These are phyloP conservation scores for Strix aluco DNA, from an alignment of 2,113 vertebrate species.

Conservation along the genomic window DNA sequence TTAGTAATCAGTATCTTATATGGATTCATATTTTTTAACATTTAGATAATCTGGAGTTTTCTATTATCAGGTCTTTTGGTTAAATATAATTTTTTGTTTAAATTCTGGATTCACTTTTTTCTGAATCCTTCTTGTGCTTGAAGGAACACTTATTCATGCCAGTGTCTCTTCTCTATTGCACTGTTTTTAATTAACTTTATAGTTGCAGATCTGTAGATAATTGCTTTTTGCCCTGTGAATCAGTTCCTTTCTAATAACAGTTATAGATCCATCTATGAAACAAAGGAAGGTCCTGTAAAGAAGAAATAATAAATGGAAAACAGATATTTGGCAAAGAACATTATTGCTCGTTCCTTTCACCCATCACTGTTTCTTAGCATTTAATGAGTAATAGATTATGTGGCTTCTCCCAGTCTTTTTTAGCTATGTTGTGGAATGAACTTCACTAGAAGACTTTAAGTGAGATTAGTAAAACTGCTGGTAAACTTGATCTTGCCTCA, in stretches of 20 bases:
- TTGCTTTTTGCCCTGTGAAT: not conserved
- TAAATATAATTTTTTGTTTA: not conserved
- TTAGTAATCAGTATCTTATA: not conserved
- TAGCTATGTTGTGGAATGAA: not conserved
- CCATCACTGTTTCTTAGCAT: not conserved
- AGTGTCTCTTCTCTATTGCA: not conserved
- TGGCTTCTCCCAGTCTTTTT: not conserved
- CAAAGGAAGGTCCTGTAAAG: not conserved
- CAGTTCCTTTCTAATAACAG: not conserved
- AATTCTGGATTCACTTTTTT: not conserved
- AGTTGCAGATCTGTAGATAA: not conserved
- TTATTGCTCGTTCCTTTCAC: not conserved
- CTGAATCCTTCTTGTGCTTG: not conserved
- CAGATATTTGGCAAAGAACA: not conserved
- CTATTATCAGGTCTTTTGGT: not conserved
- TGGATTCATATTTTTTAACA: not conserved
- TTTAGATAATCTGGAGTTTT: not conserved
- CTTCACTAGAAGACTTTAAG: not conserved
- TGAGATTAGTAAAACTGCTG: not conserved
- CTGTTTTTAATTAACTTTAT: not conserved
- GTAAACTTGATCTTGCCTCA: not conserved
- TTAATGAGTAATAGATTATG: not conserved
- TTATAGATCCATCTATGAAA: not conserved
- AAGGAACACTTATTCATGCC: not conserved
- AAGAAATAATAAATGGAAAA: constrained; percentile 15